These are phyloP conservation scores for Heterotis niloticus DNA, from an alignment of 2,113 vertebrate species.

Conservation along the genomic window DNA sequence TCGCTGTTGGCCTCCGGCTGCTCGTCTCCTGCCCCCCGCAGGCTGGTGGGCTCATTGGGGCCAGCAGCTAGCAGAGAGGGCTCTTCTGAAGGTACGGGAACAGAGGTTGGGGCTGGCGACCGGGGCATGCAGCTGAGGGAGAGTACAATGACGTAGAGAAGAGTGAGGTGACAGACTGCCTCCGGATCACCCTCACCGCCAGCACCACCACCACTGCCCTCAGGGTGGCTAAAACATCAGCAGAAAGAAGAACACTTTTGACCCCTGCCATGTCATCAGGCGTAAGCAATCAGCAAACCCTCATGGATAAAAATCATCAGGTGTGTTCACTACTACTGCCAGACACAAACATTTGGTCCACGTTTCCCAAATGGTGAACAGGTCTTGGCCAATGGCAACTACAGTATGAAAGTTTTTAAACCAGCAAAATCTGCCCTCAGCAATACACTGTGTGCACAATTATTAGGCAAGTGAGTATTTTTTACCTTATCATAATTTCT, in stretches of 20 bases:
- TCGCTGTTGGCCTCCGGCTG: slow-evolving; percentile 16
- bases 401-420: too few species aligned
- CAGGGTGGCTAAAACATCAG: too few species aligned
- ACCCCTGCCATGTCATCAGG: not conserved
- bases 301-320: not conserved
- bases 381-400: too few species aligned
- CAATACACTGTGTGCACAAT: too few species aligned
- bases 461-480: too few species aligned
- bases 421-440: too few species aligned
- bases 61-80: slow-evolving; percentile 25
- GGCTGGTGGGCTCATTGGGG: slow-evolving; percentile 2
- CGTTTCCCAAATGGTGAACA: too few species aligned
- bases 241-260: too few species aligned
- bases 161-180: slow-evolving; percentile 10
- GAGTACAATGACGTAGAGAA: not conserved
- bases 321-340: too few species aligned
- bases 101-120: slow-evolving; percentile 38
- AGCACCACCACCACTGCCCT: not conserved
- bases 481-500: too few species aligned
- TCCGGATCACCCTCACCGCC: too few species aligned
- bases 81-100: slow-evolving; percentile 36
- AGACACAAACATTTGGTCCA: too few species aligned
- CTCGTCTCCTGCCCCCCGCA: slow-evolving; percentile 18
- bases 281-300: not conserved
- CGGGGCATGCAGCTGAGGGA: slow-evolving; percentile 55